Percentiles rank a stretch among this genome's conserved stretches.
phyloP scores from a whole-genome alignment of 2,113 vertebrate species.

The Nannospalax galili region DNA sequence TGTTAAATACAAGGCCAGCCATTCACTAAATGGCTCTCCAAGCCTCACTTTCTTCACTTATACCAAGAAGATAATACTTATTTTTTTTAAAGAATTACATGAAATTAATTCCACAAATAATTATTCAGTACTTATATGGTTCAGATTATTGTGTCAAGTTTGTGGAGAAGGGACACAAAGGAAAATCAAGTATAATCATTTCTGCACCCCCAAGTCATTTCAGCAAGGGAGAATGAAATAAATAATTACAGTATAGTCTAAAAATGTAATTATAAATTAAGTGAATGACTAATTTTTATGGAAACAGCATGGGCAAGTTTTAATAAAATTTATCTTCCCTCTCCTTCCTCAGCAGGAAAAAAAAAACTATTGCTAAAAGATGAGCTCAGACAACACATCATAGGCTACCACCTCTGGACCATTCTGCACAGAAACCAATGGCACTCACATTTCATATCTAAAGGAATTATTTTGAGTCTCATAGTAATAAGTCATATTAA shows the following conservation, averaged over 20 bases:
- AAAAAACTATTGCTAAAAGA: background rate
- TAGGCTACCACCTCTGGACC: background rate
- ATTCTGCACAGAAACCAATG: background rate
- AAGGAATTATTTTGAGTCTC: background rate
- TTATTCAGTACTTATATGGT: background rate
- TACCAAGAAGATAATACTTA: background rate
- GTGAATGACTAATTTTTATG: slow-evolving; percentile 5
- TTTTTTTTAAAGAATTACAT: background rate
- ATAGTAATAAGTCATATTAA: background rate
- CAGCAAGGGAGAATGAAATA: background rate
- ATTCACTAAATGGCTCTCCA: background rate
- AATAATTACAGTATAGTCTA: background rate
- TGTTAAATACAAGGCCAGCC: background rate
- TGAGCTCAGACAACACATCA: background rate
- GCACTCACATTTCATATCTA: background rate
- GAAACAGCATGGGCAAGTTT: background rate
- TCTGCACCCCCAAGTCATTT: background rate
- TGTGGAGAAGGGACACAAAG: background rate
- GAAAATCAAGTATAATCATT: background rate
- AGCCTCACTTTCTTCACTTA: background rate
- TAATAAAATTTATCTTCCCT: background rate
- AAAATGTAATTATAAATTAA: slow-evolving; percentile 13
- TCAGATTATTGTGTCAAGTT: background rate
- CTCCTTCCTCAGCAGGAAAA: background rate
- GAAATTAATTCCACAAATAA: background rate